Percentiles rank a stretch among this genome's conserved stretches.
These are phyloP conservation scores for Clinocottus analis DNA, from an alignment of 2,113 vertebrate species.

Conservation along the genomic window DNA sequence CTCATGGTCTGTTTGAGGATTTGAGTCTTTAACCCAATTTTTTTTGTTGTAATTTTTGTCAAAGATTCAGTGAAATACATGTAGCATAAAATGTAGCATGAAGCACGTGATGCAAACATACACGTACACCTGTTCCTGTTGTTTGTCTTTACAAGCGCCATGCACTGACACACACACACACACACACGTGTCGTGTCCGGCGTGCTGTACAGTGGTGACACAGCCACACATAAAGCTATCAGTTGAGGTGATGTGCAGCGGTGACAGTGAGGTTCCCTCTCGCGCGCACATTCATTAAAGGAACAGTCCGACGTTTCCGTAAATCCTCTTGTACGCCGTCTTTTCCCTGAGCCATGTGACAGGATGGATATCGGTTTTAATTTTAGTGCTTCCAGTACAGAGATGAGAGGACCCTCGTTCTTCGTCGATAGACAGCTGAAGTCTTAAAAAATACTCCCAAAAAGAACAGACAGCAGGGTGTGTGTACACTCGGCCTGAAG, in stretches of 20 bases:
- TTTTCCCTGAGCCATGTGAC: background rate
- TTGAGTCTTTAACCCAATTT: slow-evolving; percentile 26
- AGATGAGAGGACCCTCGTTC: background rate
- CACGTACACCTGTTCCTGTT: slow-evolving; percentile 40
- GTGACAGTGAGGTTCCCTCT: slow-evolving; percentile 56
- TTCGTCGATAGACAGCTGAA: background rate
- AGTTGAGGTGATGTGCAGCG: slow-evolving; percentile 72
- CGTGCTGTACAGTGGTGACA: slow-evolving; percentile 69
- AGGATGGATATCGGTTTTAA: slow-evolving; percentile 23
- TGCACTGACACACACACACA: slow-evolving; percentile 64
- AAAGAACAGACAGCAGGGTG: background rate
- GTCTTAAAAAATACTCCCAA: background rate
- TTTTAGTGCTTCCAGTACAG: background rate
- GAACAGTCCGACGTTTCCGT: slow-evolving; percentile 39
- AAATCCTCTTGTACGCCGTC: slow-evolving; percentile 9
- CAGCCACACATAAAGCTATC: slow-evolving; percentile 68
- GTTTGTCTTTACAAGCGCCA: slow-evolving; percentile 48
- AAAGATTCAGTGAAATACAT: slow-evolving; percentile 36
- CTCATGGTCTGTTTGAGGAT: slow-evolving; percentile 27
- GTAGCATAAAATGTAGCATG: slow-evolving; percentile 32
- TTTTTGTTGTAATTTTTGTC: slow-evolving; percentile 16
- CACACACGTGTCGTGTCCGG: slow-evolving; percentile 36
- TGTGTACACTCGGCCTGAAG: background rate
- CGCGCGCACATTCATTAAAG: slow-evolving; percentile 38
- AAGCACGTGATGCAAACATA: slow-evolving; percentile 41